Base-by-base conservation (phyloP, 2,797 vertebrate genomes). In the Champsocephalus gunnari region DNA sequence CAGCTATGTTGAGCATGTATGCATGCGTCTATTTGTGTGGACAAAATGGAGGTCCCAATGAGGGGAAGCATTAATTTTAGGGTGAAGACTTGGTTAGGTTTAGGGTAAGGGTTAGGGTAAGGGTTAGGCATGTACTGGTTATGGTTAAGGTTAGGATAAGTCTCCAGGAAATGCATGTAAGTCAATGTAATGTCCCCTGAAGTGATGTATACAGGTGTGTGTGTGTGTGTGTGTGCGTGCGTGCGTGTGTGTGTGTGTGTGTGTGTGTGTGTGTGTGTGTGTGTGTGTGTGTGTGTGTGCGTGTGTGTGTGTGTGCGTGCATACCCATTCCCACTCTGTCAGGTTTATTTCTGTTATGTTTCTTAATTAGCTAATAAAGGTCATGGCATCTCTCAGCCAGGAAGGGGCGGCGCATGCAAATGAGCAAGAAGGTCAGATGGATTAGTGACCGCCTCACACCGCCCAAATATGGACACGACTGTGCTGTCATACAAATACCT, bases 311-410 rank as follows among this genome's bases (percentile, higher is more conserved):
- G 32, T 72, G 66, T 77, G 72, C 38, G 67, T 44, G 79, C 0
- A 9, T 85, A 75, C 80, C 48, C 66, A 71, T 67, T 79, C 71
- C 62, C 74, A 79, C 79, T 72, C 89, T 90, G 91, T 93, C 92
- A 92, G 92, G 86, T 89, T 91, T 90, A 89, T 92, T 91, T 93
- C 87, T 92, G 90, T 92, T 92, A 88, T 93, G 92, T 92, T 92
- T 93, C 89, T 92, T 93, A 93, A 94, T 94, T 92, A 93, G 92
- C 91, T 88, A 90, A 90, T 92, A 94, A 93, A 93, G 93, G 92
- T 93, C 90, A 90, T 85, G 90, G 87, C 88, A 88, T 90, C 87
- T 87, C 87, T 90, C 87, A 85, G 87, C 80, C 75, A 24, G 82
- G 77, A 75, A 50, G 80, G 75, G 82, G 7, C 2, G 56, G 77